Evolutionary conservation across 2,113 vertebrate genomes (phyloP).

Genomic region (Elaphurus davidianus): DNA sequence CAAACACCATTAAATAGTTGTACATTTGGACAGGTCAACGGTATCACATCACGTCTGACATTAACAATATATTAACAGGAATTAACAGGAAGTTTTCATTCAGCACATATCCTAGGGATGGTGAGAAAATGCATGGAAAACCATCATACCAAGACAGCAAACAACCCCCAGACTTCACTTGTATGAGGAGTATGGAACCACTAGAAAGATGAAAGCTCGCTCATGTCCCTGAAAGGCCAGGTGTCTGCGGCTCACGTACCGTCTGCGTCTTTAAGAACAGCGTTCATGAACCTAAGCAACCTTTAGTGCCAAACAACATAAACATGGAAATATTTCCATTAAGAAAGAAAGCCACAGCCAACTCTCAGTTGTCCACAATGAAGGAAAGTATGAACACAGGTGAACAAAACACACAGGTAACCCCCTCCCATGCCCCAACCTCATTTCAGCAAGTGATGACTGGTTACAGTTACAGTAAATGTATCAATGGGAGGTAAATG

Average conservation of each 20-base stretch:
- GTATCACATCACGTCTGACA: conserved; percentile 78
- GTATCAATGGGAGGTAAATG: background rate
- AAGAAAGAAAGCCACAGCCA: conserved; percentile 10
- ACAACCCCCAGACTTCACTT: conserved; percentile 50
- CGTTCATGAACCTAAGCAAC: background rate
- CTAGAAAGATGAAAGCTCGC: background rate
- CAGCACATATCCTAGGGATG: conserved; percentile 69
- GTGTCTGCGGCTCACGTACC: background rate
- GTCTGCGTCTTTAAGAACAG: background rate
- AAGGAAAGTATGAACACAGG: background rate
- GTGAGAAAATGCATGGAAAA: conserved; percentile 66
- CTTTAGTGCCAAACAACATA: conserved; percentile 16
- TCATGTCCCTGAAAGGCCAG: conserved; percentile 32
- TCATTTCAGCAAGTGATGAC: background rate
- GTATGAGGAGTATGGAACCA: conserved; percentile 5
- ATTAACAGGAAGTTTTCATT: conserved; percentile 73
- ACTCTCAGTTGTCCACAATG: conserved; percentile 59
- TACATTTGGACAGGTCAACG: conserved; percentile 73
- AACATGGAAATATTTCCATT: background rate
- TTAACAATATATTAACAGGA: conserved; percentile 81
- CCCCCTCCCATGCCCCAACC: background rate
- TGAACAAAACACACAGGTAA: background rate
- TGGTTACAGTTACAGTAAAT: background rate
- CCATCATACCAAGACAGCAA: conserved; percentile 20
- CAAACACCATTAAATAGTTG: conserved; percentile 80